These are phyloP conservation scores for Sebastes kiyomatsui DNA, from an alignment of 2,797 vertebrate species.

Conservation along the genomic window DNA sequence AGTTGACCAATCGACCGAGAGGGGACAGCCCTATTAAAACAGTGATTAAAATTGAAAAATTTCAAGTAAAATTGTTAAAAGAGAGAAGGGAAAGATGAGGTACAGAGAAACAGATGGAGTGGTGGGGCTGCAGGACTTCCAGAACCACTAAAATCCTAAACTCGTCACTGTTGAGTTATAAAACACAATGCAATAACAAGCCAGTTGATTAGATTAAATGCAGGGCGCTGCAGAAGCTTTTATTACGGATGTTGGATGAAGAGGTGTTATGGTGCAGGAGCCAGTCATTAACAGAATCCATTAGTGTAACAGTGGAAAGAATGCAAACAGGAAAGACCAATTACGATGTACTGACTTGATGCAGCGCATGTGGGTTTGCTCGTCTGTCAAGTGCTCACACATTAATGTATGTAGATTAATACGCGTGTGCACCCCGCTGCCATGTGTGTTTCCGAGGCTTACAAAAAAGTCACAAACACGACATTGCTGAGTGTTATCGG, in stretches of 20 bases:
- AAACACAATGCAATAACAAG: slow-evolving; percentile 59
- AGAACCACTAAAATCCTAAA: slow-evolving; percentile 29
- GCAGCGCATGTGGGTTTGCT: slow-evolving; percentile 10
- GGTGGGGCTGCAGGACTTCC: background rate
- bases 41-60: accelerated
- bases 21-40: background rate
- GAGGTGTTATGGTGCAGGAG: slow-evolving; percentile 47
- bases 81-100: background rate
- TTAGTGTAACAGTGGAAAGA: slow-evolving; percentile 66
- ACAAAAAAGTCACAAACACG: slow-evolving; percentile 38
- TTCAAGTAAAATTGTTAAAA: background rate
- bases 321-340: slow-evolving; percentile 69
- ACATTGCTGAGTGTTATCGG: slow-evolving; percentile 55
- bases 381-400: slow-evolving; percentile 21
- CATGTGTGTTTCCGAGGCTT: slow-evolving; percentile 26
- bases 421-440: slow-evolving; percentile 6
- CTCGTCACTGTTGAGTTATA: slow-evolving; percentile 41
- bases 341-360: slow-evolving; percentile 35
- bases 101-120: background rate
- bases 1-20: too few species aligned
- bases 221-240: slow-evolving; percentile 43
- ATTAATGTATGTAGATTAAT: slow-evolving; percentile 26
- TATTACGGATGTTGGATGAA: slow-evolving; percentile 39
- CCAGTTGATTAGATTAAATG: slow-evolving; percentile 63
- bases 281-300: slow-evolving; percentile 77